phyloP scores from a whole-genome alignment of 2,888 invertebrate species.

The Rhimphoctona megacephalus region DNA sequence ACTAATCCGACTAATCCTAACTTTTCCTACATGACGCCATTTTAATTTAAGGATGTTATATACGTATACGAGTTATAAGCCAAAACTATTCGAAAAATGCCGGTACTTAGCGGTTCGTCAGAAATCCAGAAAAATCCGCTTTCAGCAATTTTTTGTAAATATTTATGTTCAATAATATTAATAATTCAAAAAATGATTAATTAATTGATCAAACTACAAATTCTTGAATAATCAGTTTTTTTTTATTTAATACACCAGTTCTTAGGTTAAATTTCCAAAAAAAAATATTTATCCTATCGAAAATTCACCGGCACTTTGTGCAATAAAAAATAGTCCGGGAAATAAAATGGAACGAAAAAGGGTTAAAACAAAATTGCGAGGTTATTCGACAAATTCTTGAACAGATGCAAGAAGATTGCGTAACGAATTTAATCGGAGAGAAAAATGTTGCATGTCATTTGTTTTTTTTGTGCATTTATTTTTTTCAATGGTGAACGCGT shows the following conservation, averaged over 20 bases:
- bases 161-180: neutral
- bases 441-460: conserved; percentile 43
- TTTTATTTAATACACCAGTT: too few species aligned
- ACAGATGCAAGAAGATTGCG: neutral
- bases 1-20: neutral
- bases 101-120: neutral
- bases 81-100: neutral
- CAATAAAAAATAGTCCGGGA: neutral
- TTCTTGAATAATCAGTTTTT: too few species aligned
- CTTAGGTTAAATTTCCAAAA: too few species aligned
- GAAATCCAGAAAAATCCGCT: neutral
- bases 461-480: conserved; percentile 3
- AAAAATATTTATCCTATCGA: neutral
- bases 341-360: neutral
- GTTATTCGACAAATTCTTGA: neutral
- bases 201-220: too few species aligned
- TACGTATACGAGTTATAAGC: neutral
- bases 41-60: neutral
- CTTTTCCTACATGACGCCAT: neutral
- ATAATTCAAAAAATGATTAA: neutral
- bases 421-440: conserved; percentile 35
- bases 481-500: conserved; percentile 37
- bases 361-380: neutral
- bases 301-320: neutral
- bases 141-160: neutral